Base-by-base conservation (phyloP, 2,797 vertebrate species). In the Semaprochilodus insignis region DNA sequence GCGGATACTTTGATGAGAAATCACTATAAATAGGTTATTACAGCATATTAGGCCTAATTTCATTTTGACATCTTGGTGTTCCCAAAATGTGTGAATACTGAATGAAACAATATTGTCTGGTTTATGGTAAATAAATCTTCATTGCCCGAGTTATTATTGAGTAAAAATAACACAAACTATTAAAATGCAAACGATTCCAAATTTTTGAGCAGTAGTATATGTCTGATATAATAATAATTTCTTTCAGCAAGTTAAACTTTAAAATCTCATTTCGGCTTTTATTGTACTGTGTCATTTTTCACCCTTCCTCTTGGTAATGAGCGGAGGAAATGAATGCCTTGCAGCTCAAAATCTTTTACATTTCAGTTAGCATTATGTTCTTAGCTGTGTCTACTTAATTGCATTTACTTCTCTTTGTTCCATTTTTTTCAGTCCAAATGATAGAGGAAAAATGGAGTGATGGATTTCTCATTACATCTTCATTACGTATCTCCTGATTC, bases 241-340 rank as follows among this genome's bases (percentile, higher is more conserved):
- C 67, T 77, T 86, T 83, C 77, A 73, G 62, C 59, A 72, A 85
- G 81, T 88, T 85, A 86, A 83, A 86, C 72, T 88, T 86, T 80
- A 85, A 86, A 86, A 86, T 83, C 83, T 86, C n/a, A 86, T 86
- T 86, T 88, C 62, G 79, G 78, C 75, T 81, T 54, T 83, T 83
- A 83, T 86, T 85, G 62, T 86, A 86, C 75, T 71, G 70, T 84
- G 82, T 74, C 67, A 85, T 88, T 86, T 88, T 83, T 85, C 85
- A 83, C 54, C 75, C 75, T 86, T 83, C 16, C 65, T 77, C 76
- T 74, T 70, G 16, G 75, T 83, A 85, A 83, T 85, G 83, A 85
- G 78, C 76, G 51, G 51, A 79, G 67, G 82, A 83, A 83, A 86
- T 76, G 62, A 86, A 86, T 74, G 76, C 66, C 83, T 86, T 66